These are phyloP conservation scores for Telmatochromis brichardi DNA, from an alignment of 2,113 vertebrate species.

Conservation along the genomic window DNA sequence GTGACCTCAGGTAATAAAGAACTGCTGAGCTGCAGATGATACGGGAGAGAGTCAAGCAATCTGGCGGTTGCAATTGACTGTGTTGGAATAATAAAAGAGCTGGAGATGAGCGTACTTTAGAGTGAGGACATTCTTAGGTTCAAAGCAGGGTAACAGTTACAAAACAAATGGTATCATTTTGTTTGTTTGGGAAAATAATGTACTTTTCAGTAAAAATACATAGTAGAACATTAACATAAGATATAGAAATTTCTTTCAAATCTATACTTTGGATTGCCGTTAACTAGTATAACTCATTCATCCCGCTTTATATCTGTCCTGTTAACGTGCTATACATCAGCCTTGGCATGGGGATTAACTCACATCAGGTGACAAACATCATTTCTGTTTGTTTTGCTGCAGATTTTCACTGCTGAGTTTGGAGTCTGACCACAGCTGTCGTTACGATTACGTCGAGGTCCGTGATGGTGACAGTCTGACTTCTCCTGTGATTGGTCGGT, in stretches of 20 bases:
- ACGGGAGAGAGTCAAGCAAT: not conserved
- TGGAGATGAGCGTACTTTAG: not conserved
- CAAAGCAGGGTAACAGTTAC: not conserved
- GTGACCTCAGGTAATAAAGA: not conserved
- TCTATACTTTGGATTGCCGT: not conserved
- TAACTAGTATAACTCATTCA: not conserved
- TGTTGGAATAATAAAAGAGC: not conserved
- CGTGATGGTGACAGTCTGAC: constrained; percentile 78
- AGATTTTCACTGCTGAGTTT: constrained; percentile 84
- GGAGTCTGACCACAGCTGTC: constrained; percentile 87
- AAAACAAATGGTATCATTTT: not conserved
- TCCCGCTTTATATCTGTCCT: not conserved
- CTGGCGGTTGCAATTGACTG: not conserved
- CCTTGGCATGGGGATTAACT: not conserved
- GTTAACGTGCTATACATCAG: not conserved
- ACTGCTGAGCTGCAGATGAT: not conserved
- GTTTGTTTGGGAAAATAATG: not conserved
- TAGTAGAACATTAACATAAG: not conserved
- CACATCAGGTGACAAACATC: not conserved
- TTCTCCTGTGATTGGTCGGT: constrained; percentile 79
- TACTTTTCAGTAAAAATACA: not conserved
- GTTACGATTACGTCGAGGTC: constrained; percentile 84
- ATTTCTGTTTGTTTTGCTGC: not conserved
- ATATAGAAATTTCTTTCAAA: not conserved
- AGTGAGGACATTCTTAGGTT: not conserved